A percentile compares a stretch with the other conserved stretches of the same genome.
Conservation (phyloP, 2,797 vertebrate genomes). For the Cirrhinus molitorella region DNA sequence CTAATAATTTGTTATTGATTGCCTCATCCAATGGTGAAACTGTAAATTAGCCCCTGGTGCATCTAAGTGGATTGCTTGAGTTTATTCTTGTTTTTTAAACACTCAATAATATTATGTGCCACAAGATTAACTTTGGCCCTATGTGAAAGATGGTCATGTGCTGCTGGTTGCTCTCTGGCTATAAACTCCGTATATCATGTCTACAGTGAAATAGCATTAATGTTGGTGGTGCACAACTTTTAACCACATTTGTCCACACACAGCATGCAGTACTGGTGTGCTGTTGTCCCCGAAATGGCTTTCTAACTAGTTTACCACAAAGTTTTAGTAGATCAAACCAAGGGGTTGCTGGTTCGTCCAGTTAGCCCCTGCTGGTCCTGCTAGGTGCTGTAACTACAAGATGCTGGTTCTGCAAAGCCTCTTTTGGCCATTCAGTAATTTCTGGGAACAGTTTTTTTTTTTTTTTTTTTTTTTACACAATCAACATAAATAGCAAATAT, state of each 20-base stretch:
- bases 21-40: conserved; percentile 68
- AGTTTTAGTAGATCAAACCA: conserved; percentile 1
- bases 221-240: background rate
- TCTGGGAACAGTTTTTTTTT: no score
- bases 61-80: conserved; percentile 23
- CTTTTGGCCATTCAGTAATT: background rate
- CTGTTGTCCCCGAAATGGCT: background rate
- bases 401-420: background rate
- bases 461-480: no score
- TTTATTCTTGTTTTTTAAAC: conserved; percentile 66
- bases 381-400: background rate
- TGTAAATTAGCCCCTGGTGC: conserved; percentile 60
- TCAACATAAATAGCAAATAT: background rate
- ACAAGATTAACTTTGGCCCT: conserved; percentile 65
- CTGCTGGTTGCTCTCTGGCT: conserved; percentile 61
- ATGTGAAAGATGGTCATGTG: conserved; percentile 65
- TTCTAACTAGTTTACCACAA: background rate
- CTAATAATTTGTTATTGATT: conserved; percentile 82
- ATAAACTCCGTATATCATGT: conserved; percentile 61
- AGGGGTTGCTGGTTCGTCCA: background rate
- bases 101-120: conserved; percentile 67
- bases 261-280: background rate
- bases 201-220: conserved; percentile 53
- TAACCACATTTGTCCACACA: background rate
- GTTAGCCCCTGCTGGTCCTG: background rate